phyloP scores from a whole-genome alignment of 2,113 vertebrate species.

The Apus apus region DNA sequence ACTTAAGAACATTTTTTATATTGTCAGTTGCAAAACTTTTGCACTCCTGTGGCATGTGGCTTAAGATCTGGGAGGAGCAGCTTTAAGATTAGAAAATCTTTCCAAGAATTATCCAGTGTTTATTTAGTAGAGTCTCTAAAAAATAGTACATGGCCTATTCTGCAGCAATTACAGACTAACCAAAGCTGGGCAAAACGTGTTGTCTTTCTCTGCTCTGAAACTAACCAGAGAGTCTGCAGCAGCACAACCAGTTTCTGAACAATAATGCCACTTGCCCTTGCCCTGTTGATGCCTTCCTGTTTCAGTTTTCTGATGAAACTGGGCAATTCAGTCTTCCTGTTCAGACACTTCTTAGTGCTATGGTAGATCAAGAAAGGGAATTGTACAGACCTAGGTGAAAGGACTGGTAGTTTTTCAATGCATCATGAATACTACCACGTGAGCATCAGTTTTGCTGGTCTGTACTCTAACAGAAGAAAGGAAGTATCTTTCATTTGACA shows the following conservation, averaged over 20 bases:
- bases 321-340: neutral
- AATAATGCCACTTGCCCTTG: neutral
- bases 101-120: conserved; percentile 1
- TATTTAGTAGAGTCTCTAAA: neutral
- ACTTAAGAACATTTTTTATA: neutral
- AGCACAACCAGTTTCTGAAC: neutral
- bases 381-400: neutral
- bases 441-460: neutral
- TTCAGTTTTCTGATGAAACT: neutral
- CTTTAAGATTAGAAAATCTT: conserved; percentile 5
- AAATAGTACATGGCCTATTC: neutral
- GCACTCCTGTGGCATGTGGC: neutral
- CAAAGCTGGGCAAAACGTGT: neutral
- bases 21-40: neutral
- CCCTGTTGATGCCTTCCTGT: neutral
- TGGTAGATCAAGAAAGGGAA: neutral
- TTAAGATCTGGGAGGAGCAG: neutral
- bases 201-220: neutral
- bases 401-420: neutral
- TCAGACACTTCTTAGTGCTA: neutral
- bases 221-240: neutral
- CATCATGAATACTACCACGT: neutral
- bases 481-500: neutral
- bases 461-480: neutral
- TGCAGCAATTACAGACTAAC: neutral